Evolutionary conservation across 1,140 invertebrate genomes (phyloP).

Genomic region (Campodea augens): DNA sequence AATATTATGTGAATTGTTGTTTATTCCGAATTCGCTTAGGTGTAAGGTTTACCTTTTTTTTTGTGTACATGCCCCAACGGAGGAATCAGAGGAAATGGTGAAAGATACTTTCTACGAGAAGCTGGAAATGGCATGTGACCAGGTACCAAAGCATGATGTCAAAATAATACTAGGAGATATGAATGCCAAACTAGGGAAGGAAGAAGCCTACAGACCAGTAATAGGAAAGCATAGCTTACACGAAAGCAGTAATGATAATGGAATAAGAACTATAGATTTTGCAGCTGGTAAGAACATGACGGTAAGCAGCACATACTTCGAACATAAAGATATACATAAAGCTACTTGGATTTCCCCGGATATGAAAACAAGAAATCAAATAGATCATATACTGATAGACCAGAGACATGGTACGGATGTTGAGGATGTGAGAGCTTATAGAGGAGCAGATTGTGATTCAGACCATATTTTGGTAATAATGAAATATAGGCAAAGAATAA

Average conservation of each 20-base stretch:
- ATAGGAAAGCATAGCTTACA: background rate
- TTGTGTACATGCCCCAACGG: too few species aligned
- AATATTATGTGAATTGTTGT: too few species aligned
- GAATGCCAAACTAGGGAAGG: background rate
- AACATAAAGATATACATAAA: background rate
- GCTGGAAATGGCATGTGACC: background rate
- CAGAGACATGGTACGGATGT: background rate
- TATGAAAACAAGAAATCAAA: background rate
- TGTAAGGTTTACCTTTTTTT: too few species aligned
- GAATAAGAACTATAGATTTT: background rate
- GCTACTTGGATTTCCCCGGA: background rate
- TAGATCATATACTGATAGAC: background rate
- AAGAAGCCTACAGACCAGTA: background rate
- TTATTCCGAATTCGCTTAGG: too few species aligned
- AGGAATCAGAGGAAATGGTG: background rate
- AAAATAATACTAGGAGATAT: constrained; percentile 1
- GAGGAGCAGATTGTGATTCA: background rate
- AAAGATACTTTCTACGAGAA: background rate
- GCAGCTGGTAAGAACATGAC: background rate
- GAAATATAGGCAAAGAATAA: background rate
- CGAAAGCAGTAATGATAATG: background rate
- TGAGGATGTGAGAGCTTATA: background rate
- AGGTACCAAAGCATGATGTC: background rate
- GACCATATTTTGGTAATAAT: background rate
- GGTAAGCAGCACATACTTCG: background rate